Evolutionary conservation across 2,113 vertebrate genomes (phyloP), one percentile per base, ranked within the genome.

Genomic region (Connochaetes taurinus): DNA sequence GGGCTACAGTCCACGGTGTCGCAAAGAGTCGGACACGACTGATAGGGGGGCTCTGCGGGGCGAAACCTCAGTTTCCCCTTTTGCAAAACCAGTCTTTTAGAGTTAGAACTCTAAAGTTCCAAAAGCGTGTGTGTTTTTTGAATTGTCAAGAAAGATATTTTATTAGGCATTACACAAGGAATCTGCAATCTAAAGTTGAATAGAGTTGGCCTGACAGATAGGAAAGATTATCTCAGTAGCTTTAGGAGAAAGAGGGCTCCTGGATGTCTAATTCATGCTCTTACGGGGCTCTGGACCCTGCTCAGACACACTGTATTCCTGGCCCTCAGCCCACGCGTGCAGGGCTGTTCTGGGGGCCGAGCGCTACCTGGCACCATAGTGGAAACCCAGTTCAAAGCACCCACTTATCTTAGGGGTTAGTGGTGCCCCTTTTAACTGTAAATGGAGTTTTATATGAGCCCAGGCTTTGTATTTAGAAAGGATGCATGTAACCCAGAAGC

Each of bases 11-110:
- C 60, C 60, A 15, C 6, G 2, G 29, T 13, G 29, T 62, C 1
- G 13, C 6, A 62, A 0, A 15, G 58, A 62, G 29, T 31, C 6
- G 1, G 13, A 62, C 60, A 62, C 2, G 13, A 60, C 58, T 60
- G 58, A 6, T 31, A 13, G 27, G 60, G 27, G 9, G 58, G 2
- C 13, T 71, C 86, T 14, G 12, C 15, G n/a, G 9, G 81, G 31
- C 53, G 94, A 27, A 82, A 45, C 31, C 64, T 91, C 25, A 27
- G 83, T 92, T 87, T 86, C 47, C 29, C 8, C 50, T 62, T 91
- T 60, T 19, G 47, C 40, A 53, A 85, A 58, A 60, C 27, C 19
- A 21, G 27, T 74, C 29, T 43, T 27, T 27, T 76, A 76, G 71
- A 76, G 71, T 76, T 43, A 13, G 71, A 74, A 27, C 12, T 50